A percentile compares a stretch with the other conserved stretches of the same genome.
phyloP scores from a whole-genome alignment of 2,888 invertebrate genomes.

The Allacma fusca region DNA sequence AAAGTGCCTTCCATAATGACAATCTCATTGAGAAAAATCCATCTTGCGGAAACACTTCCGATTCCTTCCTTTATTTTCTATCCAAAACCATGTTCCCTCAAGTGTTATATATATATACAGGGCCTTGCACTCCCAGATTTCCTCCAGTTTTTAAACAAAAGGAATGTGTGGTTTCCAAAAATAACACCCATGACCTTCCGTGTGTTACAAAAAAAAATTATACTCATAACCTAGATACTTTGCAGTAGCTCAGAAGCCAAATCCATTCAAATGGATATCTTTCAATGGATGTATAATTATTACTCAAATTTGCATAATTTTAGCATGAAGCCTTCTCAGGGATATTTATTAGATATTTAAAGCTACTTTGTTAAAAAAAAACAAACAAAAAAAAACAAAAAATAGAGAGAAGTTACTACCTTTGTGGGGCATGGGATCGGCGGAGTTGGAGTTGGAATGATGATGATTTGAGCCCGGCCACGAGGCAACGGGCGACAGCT shows the following conservation, averaged over 20 bases:
- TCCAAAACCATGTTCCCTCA: neutral
- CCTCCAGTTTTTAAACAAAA: neutral
- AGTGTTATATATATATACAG: constrained; percentile 6
- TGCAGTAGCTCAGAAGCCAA: no score
- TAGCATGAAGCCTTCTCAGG: no score
- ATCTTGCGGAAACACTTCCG: constrained; percentile 35
- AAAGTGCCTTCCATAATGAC: constrained; percentile 7
- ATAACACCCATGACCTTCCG: neutral
- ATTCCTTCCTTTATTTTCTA: neutral
- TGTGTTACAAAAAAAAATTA: neutral
- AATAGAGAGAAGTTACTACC: constrained; percentile 47
- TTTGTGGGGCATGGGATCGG: constrained; percentile 61
- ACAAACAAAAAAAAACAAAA: no score
- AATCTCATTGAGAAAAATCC: constrained; percentile 33
- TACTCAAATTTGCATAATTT: no score
- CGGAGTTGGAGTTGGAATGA: constrained; percentile 54
- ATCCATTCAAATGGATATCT: no score
- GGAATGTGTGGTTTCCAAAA: neutral
- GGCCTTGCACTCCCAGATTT: neutral
- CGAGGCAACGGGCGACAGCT: constrained; percentile 62
- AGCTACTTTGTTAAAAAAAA: no score
- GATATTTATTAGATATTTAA: no score
- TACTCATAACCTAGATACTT: neutral
- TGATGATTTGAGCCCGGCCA: constrained; percentile 62
- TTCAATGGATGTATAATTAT: no score